Evolutionary conservation across 92 coral and sea anemone genomes (phyloP).

Genomic region (Anthopleura xanthogrammica): DNA sequence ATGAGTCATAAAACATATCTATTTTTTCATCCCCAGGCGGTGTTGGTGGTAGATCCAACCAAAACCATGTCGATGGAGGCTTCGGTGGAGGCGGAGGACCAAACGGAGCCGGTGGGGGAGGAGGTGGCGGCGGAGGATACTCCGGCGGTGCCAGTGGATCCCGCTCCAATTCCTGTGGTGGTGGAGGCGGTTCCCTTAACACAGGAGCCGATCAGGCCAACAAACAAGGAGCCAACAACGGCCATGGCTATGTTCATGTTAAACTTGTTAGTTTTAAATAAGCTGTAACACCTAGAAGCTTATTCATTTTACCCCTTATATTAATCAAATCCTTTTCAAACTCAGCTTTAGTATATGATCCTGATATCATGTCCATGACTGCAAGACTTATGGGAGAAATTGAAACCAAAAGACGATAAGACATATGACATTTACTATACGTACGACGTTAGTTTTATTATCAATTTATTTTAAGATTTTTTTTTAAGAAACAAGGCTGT

Average conservation of each 20-base stretch:
- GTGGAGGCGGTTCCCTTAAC: slow-evolving; percentile 87
- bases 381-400: not conserved
- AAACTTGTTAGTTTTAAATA: slow-evolving; percentile 57
- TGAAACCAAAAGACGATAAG: not conserved
- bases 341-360: not conserved
- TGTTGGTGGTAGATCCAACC: slow-evolving; percentile 81
- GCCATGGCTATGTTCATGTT: slow-evolving; percentile 70
- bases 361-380: not conserved
- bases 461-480: too few species aligned
- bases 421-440: too few species aligned
- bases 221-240: slow-evolving; percentile 73
- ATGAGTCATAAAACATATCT: not conserved
- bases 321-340: not conserved
- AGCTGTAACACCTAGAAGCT: not conserved
- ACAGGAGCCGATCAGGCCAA: slow-evolving; percentile 68
- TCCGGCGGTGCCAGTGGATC: slow-evolving; percentile 96
- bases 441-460: not conserved
- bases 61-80: slow-evolving; percentile 81
- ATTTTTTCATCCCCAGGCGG: slow-evolving; percentile 45
- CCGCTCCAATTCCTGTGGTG: slow-evolving; percentile 93
- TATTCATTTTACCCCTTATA: too few species aligned
- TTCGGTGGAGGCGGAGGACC: slow-evolving; percentile 96
- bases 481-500: too few species aligned
- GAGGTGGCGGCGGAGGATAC: slow-evolving; percentile 93
- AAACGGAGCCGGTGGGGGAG: slow-evolving; percentile 93